Evolutionary conservation across 2,113 vertebrate genomes (phyloP).

Genomic region (Furnarius figulus): DNA sequence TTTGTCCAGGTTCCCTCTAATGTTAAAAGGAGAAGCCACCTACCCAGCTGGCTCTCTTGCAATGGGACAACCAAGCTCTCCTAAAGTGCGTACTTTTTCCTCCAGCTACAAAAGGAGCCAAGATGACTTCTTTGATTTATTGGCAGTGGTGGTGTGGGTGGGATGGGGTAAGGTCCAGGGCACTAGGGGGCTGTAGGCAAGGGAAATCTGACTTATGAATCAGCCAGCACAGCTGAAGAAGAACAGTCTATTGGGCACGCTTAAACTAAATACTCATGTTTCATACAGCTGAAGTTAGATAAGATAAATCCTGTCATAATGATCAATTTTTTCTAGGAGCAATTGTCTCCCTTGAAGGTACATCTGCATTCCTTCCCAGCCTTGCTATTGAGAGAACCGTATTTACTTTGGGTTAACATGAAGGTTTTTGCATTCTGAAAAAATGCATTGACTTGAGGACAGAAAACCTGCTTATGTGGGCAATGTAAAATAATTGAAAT

Average conservation of each 20-base stretch:
- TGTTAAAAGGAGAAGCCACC: not conserved
- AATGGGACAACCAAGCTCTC: not conserved
- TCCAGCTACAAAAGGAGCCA: not conserved
- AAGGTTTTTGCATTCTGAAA: not conserved
- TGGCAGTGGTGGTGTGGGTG: not conserved
- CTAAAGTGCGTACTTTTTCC: not conserved
- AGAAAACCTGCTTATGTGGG: not conserved
- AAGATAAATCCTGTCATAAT: not conserved
- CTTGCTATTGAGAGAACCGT: not conserved
- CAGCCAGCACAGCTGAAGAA: not conserved
- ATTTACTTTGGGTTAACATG: not conserved
- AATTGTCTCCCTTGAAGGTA: not conserved
- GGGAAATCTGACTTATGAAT: not conserved
- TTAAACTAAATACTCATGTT: not conserved
- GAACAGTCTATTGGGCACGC: not conserved
- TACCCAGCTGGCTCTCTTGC: not conserved
- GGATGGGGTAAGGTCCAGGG: not conserved
- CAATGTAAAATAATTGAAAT: not conserved
- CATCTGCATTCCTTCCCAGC: not conserved
- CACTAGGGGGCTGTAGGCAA: not conserved
- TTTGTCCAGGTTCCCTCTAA: not conserved
- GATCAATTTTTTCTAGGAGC: not conserved
- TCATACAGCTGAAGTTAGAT: not conserved
- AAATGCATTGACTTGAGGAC: not conserved
- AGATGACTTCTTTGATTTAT: not conserved